Evolutionary conservation across 2,113 vertebrate species (phyloP).

Genomic region (Ictalurus punctatus): DNA sequence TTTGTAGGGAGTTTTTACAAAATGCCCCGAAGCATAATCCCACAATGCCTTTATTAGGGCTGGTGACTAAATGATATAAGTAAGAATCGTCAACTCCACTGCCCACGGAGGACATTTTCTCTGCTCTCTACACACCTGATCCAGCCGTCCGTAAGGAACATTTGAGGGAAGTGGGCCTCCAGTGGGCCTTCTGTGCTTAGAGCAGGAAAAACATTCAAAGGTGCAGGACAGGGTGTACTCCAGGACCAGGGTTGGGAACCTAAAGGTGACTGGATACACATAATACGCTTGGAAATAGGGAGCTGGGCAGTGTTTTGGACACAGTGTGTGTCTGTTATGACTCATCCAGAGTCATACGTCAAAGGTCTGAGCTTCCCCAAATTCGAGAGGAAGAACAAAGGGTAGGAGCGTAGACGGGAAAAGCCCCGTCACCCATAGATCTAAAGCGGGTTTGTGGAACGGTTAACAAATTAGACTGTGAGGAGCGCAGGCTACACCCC

Average conservation of each 20-base stretch:
- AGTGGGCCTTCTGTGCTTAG: neutral
- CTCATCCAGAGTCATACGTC: neutral
- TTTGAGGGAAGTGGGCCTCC: neutral
- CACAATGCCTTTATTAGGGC: neutral
- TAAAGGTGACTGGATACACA: neutral
- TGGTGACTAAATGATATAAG: neutral
- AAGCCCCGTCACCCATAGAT: too few relatives aligned
- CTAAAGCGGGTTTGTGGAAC: too few relatives aligned
- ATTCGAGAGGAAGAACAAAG: too few relatives aligned
- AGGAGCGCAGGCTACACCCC: neutral
- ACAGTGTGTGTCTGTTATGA: neutral
- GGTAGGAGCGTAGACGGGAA: too few relatives aligned
- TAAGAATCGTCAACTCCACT: neutral
- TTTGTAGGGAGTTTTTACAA: neutral
- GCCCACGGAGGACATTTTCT: neutral
- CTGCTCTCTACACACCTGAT: neutral
- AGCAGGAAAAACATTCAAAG: neutral
- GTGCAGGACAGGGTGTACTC: neutral
- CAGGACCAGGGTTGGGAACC: neutral
- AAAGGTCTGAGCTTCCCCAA: too few relatives aligned
- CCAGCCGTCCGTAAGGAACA: neutral
- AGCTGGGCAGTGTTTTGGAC: neutral
- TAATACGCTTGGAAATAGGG: neutral
- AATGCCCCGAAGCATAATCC: neutral
- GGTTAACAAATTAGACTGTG: too few relatives aligned